Evolutionary conservation across 53 echinoderm and acorn worm genomes (phyloP).

Genomic region (Stichopus horrens): DNA sequence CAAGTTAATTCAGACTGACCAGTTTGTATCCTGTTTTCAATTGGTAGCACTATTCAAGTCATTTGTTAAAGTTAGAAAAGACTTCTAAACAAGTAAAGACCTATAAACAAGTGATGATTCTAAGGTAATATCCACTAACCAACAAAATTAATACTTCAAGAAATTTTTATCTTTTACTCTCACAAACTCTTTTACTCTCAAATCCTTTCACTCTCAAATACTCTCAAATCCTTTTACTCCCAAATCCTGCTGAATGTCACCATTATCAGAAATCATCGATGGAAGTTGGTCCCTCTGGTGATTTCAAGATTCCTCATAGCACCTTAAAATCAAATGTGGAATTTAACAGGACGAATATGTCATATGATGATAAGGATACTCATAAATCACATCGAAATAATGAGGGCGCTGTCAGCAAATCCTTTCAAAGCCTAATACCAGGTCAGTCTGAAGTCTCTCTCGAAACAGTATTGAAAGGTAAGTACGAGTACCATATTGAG

Average conservation of each 20-base stretch:
- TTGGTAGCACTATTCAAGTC: too few relatives aligned
- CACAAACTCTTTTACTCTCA: too few relatives aligned
- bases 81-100: too few relatives aligned
- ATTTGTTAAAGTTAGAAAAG: too few relatives aligned
- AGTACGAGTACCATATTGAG: neutral
- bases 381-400: neutral
- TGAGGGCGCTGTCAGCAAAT: neutral
- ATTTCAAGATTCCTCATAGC: conserved; percentile 19
- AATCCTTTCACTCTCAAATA: too few relatives aligned
- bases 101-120: too few relatives aligned
- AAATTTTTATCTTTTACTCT: too few relatives aligned
- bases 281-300: conserved; percentile 26
- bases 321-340: neutral
- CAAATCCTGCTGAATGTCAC: neutral
- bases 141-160: too few relatives aligned
- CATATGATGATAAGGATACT: neutral
- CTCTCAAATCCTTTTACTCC: too few relatives aligned
- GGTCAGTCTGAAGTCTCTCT: neutral
- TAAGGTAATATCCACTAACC: too few relatives aligned
- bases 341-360: neutral
- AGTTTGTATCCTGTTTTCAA: too few relatives aligned
- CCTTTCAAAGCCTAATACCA: neutral
- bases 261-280: neutral
- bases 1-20: too few relatives aligned
- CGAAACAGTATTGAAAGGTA: conserved; percentile 38